Evolutionary conservation across 2,888 invertebrate species (phyloP), one percentile per base, ranked within the genome.

Genomic region (Megamerina dolium): DNA sequence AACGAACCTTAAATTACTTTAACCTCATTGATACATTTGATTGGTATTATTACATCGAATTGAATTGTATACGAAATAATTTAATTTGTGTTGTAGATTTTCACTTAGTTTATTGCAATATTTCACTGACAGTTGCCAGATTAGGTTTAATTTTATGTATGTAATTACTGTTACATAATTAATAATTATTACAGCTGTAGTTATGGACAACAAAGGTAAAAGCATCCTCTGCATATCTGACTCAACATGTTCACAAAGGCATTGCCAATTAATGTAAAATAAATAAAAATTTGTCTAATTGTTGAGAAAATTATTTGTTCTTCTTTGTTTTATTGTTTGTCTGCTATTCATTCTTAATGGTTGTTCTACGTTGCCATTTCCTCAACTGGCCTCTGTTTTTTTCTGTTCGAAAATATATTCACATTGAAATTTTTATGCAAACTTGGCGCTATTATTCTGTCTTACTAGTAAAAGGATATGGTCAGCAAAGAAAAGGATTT

Each of bases 281-380:
- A 61, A 59, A 62, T 59, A 63, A 63, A 60, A n/a, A 62, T 60
- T 56, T 59, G 54, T 58, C 59, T 60, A 63, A 64, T 64, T 64
- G 64, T 61, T 61, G 51, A 51, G 53, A 57, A 45, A 45, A 45
- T 36, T 41, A 26, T 30, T 33, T 12, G 4, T 31, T 31, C 14
- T 16, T n/a, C 14, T 9, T 31, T 31, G 14, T 31, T 31, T 13
- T 16, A 14, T 6, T 10, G 8, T 8, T 12, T 12, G 8, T n/a
- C n/a, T n/a, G n/a, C n/a, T n/a, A n/a, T n/a, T 17, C 17, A 9
- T 33, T 33, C 18, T 5, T 10, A 5, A 17, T 18, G 5, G 33
- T 17, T 17, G 6, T 17, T 8, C 17, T 33, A 2, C 33, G 13
- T 13, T 31, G 5, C n/a, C n/a, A 16, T 46, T 49, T 37, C 42